Percentiles rank a stretch among this genome's conserved stretches.
Evolutionary conservation across 2,113 vertebrate genomes (phyloP).

Genomic region (Ivindomyrus marchei): DNA sequence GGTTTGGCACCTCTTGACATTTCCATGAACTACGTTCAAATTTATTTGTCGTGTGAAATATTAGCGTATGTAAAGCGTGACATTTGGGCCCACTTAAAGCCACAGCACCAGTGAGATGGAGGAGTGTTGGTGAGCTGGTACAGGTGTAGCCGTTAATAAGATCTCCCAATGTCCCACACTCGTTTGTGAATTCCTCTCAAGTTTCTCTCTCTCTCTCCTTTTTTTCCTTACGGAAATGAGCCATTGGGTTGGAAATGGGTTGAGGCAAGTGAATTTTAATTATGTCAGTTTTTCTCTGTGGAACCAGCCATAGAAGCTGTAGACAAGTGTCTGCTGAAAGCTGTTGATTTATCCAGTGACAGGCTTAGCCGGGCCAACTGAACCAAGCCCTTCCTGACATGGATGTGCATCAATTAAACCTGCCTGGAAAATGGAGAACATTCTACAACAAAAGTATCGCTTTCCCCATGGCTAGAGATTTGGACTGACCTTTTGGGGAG

Average conservation of each 20-base stretch:
- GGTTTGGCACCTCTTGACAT: constrained; percentile 42
- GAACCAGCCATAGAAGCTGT: constrained; percentile 43
- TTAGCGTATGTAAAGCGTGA: constrained; percentile 63
- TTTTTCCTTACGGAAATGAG: not conserved
- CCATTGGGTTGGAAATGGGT: not conserved
- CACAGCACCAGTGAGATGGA: constrained; percentile 53
- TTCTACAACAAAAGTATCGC: not conserved
- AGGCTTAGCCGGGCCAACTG: constrained; percentile 23
- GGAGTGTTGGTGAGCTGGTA: constrained; percentile 26
- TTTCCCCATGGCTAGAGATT: not conserved
- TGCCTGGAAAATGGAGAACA: constrained; percentile 36
- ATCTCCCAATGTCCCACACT: not conserved
- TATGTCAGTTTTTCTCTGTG: constrained; percentile 42
- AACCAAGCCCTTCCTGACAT: constrained; percentile 31
- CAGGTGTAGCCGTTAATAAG: not conserved
- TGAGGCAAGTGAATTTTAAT: constrained; percentile 47
- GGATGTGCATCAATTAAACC: constrained; percentile 51
- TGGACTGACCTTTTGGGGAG: not conserved
- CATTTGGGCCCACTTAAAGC: constrained; percentile 56
- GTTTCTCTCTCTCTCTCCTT: not conserved
- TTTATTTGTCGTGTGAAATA: constrained; percentile 49
- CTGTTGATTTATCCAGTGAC: constrained; percentile 60
- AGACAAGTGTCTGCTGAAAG: constrained; percentile 49
- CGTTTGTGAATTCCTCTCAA: not conserved
- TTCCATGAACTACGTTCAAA: constrained; percentile 37